phyloP scores from a whole-genome alignment of 1,140 invertebrate species.

The Bombus soroeensis region DNA sequence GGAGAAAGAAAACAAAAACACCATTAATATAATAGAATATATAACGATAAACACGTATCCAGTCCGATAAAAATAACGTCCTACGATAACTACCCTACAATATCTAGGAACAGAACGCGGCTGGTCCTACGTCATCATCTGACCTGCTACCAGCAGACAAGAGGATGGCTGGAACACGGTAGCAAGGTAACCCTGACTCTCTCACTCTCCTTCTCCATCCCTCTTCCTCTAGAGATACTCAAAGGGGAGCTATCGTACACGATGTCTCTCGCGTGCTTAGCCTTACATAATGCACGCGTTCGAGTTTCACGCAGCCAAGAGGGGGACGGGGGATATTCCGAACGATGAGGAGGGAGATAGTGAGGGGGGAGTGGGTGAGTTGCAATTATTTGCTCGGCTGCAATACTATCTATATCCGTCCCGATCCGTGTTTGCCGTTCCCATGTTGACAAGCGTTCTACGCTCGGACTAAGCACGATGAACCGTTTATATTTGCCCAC shows the following conservation, averaged over 20 bases:
- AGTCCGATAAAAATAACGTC: not conserved
- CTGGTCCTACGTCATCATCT: not conserved
- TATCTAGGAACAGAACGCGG: not conserved
- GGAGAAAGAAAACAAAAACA: too few species aligned
- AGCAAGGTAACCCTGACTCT: constrained; percentile 38
- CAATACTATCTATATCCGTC: constrained; percentile 67
- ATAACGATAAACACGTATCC: too few species aligned
- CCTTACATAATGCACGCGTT: constrained; percentile 60
- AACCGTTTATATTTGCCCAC: constrained; percentile 64
- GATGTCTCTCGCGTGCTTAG: constrained; percentile 54
- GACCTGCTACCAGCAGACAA: constrained; percentile 22
- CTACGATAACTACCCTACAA: not conserved
- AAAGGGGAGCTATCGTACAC: constrained; percentile 21
- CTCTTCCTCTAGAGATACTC: not conserved
- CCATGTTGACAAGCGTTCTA: constrained; percentile 67
- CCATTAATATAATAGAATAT: too few species aligned
- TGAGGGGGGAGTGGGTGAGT: constrained; percentile 23
- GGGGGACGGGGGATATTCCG: not conserved
- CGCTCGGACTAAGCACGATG: constrained; percentile 60
- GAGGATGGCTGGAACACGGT: not conserved
- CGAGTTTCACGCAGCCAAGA: constrained; percentile 9
- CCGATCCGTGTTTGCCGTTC: constrained; percentile 67
- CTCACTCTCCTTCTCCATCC: constrained; percentile 21
- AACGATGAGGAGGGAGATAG: too few species aligned
- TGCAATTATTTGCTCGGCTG: constrained; percentile 67